phyloP scores from a whole-genome alignment of 2,797 vertebrate genomes.

The Philypnodon macrostomus region DNA sequence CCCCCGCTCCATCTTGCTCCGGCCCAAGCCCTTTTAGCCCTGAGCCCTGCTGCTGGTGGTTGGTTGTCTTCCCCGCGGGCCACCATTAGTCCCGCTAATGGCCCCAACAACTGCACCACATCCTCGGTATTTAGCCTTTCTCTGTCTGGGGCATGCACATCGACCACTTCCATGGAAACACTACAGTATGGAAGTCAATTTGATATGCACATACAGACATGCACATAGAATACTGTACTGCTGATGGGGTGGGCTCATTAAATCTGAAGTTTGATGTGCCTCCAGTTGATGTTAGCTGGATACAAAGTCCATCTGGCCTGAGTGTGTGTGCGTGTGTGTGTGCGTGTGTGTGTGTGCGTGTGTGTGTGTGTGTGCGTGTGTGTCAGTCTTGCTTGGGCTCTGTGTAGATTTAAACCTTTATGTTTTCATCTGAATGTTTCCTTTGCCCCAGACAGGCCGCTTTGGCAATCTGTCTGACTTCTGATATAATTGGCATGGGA shows the following conservation, averaged over 20 bases:
- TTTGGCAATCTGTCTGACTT: conserved; percentile 3
- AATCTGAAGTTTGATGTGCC: conserved; percentile 14
- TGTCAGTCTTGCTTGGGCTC: conserved; percentile 22
- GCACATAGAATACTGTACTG: conserved; percentile 10
- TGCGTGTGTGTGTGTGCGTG: conserved; percentile 16
- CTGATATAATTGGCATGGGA: conserved; percentile 5
- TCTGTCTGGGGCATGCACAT: conserved; percentile 67
- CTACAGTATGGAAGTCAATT: conserved; percentile 44
- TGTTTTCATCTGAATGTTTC: conserved; percentile 4
- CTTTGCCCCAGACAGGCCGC: neutral
- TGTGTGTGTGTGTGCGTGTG: conserved; percentile 18
- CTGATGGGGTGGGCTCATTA: conserved; percentile 12
- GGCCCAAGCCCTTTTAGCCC: conserved; percentile 45
- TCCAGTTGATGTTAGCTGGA: conserved; percentile 6
- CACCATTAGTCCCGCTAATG: conserved; percentile 73
- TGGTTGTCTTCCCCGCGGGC: conserved; percentile 62
- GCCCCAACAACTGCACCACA: conserved; percentile 63
- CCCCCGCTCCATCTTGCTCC: conserved; percentile 2
- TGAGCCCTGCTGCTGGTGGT: conserved; percentile 57
- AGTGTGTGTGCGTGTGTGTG: conserved; percentile 20
- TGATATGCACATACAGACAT: conserved; percentile 42
- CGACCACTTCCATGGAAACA: conserved; percentile 63
- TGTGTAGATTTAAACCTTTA: conserved; percentile 12
- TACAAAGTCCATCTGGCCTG: neutral
- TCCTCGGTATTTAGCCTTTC: conserved; percentile 67